Conservation (phyloP, 2,113 vertebrate species). For the Suricata suricatta region DNA sequence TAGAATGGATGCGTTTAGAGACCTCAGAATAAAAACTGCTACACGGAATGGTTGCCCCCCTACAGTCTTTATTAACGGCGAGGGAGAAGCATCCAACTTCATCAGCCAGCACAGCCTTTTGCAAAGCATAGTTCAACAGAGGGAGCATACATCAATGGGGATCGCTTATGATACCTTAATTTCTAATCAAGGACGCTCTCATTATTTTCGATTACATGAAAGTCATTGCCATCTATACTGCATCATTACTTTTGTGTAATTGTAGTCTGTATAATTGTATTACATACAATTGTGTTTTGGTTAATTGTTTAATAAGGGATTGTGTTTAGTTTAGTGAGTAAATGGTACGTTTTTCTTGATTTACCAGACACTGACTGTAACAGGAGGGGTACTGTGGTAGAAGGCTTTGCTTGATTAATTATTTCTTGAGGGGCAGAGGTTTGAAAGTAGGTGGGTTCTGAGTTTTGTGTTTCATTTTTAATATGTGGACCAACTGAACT, state of each 20-base stretch:
- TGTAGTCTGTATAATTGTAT: constrained; percentile 65
- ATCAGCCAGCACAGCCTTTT: background rate
- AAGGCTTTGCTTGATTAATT: background rate
- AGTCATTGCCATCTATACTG: constrained; percentile 2
- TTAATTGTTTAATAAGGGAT: constrained; percentile 66
- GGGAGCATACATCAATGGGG: constrained; percentile 30
- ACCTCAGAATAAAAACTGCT: background rate
- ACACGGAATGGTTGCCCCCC: background rate
- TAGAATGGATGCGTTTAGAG: constrained; percentile 1
- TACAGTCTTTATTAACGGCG: background rate
- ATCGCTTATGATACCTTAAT: constrained; percentile 49
- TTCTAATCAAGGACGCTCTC: constrained; percentile 50
- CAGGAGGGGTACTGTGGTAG: constrained; percentile 18
- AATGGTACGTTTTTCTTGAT: constrained; percentile 65
- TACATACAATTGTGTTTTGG: constrained; percentile 56
- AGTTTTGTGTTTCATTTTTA: background rate
- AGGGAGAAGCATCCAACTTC: background rate
- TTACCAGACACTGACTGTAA: background rate
- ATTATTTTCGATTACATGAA: constrained; percentile 65
- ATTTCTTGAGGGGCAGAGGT: background rate
- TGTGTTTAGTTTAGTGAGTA: constrained; percentile 51
- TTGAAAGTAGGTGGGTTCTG: background rate
- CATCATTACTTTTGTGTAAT: constrained; percentile 72
- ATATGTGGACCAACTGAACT: background rate
- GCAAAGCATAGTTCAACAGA: background rate